Evolutionary conservation across 2,113 vertebrate species (phyloP), one percentile per base, ranked within the genome.

Genomic region (Poecile atricapillus): DNA sequence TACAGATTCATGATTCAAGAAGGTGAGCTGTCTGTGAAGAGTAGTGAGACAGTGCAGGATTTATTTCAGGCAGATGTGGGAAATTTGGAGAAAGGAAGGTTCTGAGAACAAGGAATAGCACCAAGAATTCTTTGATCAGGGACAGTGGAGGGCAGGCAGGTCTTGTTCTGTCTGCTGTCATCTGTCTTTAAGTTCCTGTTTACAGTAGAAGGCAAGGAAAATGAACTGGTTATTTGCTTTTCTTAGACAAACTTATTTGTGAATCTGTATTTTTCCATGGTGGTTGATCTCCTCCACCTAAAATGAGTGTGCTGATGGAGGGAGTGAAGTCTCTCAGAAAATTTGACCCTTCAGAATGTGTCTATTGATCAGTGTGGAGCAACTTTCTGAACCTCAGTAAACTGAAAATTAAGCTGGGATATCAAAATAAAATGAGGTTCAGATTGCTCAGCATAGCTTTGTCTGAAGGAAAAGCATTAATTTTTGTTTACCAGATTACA

Each of bases 401-500:
- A 46, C 53, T 47, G 50, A 74, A 84, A 87, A 63, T 55, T 30
- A 94, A 91, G 71, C 90, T 93, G 78, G 68, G 44, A 20, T 56
- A 87, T 79, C 22, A 76, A 77, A 84, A 31, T 47, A 44, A 93
- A 83, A n/a, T 35, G 67, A 89, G 15, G 15, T 30, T 77, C 60
- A 50, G 67, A 55, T 90, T 87, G 59, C n/a, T 81, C 62, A 86
- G 43, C 85, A 73, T 90, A 85, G 53, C 71, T 91, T 96, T 95
- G 70, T 94, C 93, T 94, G 70, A 94, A 95, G 55, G 14, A 83
- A 56, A 64, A 62, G 5, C 5, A 23, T 35, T 47, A 30, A 7
- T 46, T 76, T 85, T 85, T 79, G 3, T 68, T 71, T 73, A 68
- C 18, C 6, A 13, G 25, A 37, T 90, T 91, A 80, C 59, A 93